Evolutionary conservation across 1,140 invertebrate species (phyloP).

Genomic region (Orchesella cincta): DNA sequence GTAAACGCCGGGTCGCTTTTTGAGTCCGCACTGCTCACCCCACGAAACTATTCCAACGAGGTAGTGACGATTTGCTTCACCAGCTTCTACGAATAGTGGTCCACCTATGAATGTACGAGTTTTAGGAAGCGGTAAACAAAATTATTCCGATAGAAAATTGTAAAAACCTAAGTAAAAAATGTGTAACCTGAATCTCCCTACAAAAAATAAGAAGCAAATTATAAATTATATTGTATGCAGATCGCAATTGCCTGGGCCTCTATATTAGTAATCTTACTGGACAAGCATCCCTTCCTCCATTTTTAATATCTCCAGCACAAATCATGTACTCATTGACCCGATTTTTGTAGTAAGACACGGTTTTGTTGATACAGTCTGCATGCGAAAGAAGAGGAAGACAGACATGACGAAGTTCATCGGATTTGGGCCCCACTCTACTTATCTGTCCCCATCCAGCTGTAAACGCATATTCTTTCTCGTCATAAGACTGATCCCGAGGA

Average conservation of each 20-base stretch:
- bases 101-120: neutral
- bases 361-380: conserved; percentile 27
- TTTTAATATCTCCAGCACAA: conserved; percentile 36
- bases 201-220: conserved; percentile 6
- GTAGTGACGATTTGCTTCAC: conserved; percentile 19
- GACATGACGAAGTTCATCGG: conserved; percentile 33
- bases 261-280: too few relatives aligned
- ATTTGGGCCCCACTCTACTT: conserved; percentile 36
- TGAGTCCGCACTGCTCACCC: conserved; percentile 35
- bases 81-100: conserved; percentile 33
- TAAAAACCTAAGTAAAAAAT: neutral
- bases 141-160: too few relatives aligned
- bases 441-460: conserved; percentile 42
- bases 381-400: conserved; percentile 25
- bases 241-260: too few relatives aligned
- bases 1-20: conserved; percentile 35
- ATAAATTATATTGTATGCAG: neutral
- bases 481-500: conserved; percentile 23
- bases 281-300: conserved; percentile 34
- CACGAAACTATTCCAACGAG: conserved; percentile 38
- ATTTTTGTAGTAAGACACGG: conserved; percentile 33
- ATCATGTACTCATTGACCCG: conserved; percentile 39
- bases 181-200: conserved; percentile 35
- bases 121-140: neutral
- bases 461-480: conserved; percentile 20